phyloP scores from a whole-genome alignment of 2,113 vertebrate genomes.

The Calidris pugnax region DNA sequence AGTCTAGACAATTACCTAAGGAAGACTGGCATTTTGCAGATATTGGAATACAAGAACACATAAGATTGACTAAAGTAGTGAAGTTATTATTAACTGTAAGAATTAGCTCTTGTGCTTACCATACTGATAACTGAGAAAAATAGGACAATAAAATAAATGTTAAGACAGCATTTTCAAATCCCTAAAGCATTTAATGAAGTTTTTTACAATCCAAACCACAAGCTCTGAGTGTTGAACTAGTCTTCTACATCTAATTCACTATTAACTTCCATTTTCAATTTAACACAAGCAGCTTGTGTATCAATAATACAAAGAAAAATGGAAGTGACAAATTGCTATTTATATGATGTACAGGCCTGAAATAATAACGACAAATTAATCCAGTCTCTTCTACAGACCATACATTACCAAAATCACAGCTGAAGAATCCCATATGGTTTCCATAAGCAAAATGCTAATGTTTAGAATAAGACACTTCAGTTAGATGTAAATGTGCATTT shows the following conservation, averaged over 20 bases:
- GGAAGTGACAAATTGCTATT: not conserved
- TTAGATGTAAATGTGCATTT: not conserved
- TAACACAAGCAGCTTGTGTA: not conserved
- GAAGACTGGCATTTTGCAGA: not conserved
- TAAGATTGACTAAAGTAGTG: not conserved
- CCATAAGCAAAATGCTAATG: not conserved
- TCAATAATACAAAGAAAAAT: not conserved
- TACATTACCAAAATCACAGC: not conserved
- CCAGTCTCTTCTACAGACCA: not conserved
- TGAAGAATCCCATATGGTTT: not conserved
- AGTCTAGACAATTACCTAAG: not conserved
- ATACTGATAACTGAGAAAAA: not conserved
- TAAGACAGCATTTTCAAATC: not conserved
- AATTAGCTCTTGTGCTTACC: not conserved
- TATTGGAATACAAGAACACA: not conserved
- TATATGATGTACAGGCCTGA: not conserved
- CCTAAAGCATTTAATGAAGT: not conserved
- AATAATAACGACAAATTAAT: not conserved
- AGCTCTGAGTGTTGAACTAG: not conserved
- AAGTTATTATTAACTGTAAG: not conserved
- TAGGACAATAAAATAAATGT: not conserved
- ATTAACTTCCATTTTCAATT: not conserved
- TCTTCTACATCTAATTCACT: not conserved
- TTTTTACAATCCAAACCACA: not conserved
- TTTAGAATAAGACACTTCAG: not conserved